Conservation (phyloP, 2,113 vertebrate species). For the Phyllopteryx taeniolatus region DNA sequence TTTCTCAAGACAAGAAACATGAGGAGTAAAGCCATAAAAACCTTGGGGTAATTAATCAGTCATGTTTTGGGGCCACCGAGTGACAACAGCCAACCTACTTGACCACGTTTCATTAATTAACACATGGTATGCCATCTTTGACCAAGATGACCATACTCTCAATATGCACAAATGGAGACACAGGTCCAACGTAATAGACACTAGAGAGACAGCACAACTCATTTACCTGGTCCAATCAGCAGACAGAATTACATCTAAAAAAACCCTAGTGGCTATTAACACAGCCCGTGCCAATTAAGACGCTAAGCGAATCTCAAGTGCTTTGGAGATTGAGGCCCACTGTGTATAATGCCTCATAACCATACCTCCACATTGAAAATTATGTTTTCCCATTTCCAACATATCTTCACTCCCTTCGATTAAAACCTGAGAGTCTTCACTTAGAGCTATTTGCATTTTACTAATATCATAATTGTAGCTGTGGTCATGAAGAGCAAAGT, state of each 20-base stretch:
- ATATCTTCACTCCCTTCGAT: constrained; percentile 59
- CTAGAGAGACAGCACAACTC: constrained; percentile 24
- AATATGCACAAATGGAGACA: constrained; percentile 32
- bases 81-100: constrained; percentile 51
- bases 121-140: constrained; percentile 54
- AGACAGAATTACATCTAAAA: constrained; percentile 56
- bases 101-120: constrained; percentile 70
- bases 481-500: constrained; percentile 73
- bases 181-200: constrained; percentile 1
- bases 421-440: constrained; percentile 76
- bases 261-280: constrained; percentile 71
- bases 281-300: constrained; percentile 74
- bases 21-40: background rate
- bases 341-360: constrained; percentile 72
- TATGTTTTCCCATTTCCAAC: constrained; percentile 64
- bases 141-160: constrained; percentile 71
- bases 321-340: constrained; percentile 71
- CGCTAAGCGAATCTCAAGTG: constrained; percentile 75
- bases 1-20: background rate
- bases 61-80: constrained; percentile 26
- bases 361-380: constrained; percentile 64
- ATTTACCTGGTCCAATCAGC: constrained; percentile 71
- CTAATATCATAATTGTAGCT: constrained; percentile 80
- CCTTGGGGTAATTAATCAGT: background rate
- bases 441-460: constrained; percentile 77